Conservation (phyloP, 2,797 vertebrate genomes). For the Catostomus latipinnis region DNA sequence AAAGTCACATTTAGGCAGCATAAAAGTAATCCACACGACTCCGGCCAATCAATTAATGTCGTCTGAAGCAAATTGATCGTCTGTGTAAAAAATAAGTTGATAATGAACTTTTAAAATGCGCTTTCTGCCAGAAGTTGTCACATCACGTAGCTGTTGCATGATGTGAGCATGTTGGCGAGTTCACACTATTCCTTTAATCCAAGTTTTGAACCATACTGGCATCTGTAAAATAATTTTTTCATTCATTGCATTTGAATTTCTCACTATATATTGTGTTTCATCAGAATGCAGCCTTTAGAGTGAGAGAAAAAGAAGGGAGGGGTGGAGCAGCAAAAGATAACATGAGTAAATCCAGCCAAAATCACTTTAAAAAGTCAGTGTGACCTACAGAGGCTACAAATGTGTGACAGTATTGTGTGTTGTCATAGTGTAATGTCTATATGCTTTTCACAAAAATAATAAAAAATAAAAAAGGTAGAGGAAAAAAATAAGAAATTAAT, state of each 20-base stretch:
- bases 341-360: constrained; percentile 55
- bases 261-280: constrained; percentile 39
- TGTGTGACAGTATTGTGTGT: constrained; percentile 39
- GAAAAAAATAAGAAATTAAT: constrained; percentile 6
- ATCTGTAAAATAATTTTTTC: constrained; percentile 30
- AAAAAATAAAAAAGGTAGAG: not conserved
- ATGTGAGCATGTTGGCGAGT: too few relatives aligned
- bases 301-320: not conserved
- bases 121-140: too few relatives aligned
- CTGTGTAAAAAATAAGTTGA: too few relatives aligned
- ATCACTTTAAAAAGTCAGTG: constrained; percentile 44
- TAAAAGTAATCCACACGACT: too few relatives aligned
- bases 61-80: too few relatives aligned
- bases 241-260: constrained; percentile 47
- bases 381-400: constrained; percentile 41
- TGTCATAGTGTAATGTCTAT: constrained; percentile 28
- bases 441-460: constrained; percentile 19
- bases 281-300: constrained; percentile 31
- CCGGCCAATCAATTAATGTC: too few relatives aligned
- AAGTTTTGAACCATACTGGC: constrained; percentile 48
- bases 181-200: constrained; percentile 25
- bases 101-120: too few relatives aligned
- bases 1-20: too few relatives aligned
- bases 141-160: too few relatives aligned
- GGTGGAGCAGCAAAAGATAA: constrained; percentile 40